Evolutionary conservation across 2,113 vertebrate genomes (phyloP), one percentile per base, ranked within the genome.

Genomic region (Saimiri boliviensis): DNA sequence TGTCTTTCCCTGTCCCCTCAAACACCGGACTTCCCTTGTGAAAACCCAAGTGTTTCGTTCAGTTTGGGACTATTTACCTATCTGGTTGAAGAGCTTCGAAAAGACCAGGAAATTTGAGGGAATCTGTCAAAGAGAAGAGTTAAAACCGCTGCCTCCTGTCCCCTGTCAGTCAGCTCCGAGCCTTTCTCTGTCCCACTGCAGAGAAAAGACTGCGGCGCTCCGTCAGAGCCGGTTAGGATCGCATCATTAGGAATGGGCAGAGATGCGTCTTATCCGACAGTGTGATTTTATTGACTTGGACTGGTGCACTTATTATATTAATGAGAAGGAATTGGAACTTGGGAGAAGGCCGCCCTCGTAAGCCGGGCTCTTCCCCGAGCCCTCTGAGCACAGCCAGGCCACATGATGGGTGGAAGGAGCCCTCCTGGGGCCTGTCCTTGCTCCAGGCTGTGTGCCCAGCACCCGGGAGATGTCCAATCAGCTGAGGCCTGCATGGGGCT

Each of bases 261-360:
- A 97, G 98, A 91, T 89, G 47, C 19, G 66, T 97, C 92, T 56
- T 63, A 80, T 97, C 97, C 97, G 96, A 96, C 98, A 96, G 94
- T 60, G 56, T 98, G 97, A 98, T 98, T 90, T 97, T 94, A 97
- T 95, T 95, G 54, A 42, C 95, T 96, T 89, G 96, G 98, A 98
- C 98, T 98, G 98, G 95, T 98, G 98, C 96, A 97, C 98, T 98
- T 98, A 98, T 98, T 98, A 98, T 96, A 98, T 98, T 98, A 98
- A 98, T 99, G 98, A 98, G 98, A 97, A 98, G 97, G 97, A 98
- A 98, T 96, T 97, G 97, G 98, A 92, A 91, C 97, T 98, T 66
- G 81, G 96, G 93, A 93, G 32, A 54, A 71, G 45, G 71, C 95
- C 19, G 47, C 91, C 95, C 60, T 77, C 66, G 45, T 63, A 32